Base-by-base conservation (phyloP, 2,888 invertebrate species). In the Tenodera sinensis region DNA sequence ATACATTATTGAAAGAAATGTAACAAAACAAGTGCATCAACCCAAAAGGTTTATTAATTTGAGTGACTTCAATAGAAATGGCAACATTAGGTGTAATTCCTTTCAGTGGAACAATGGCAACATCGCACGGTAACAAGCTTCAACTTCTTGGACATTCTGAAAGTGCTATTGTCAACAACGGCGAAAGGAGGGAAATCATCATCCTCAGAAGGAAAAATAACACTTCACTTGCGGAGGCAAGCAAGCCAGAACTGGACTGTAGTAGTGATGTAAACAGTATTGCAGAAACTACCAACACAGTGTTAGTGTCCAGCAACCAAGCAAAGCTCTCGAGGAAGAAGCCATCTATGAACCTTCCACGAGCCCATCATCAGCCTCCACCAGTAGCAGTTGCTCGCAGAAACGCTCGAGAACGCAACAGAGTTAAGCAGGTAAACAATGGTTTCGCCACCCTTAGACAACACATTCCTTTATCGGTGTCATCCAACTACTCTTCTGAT, bases 371-470 rank as follows among this genome's bases (percentile, higher is more conserved):
- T 27, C 90, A 85, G n/a, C 96, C 97, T 4, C 96, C 96, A 87
- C 97, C 97, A 0, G 95, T 97, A 30, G 97, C 98, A 0, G 98
- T 98, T 12, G 98, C 98, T 0, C 94, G 98, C 84, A 94, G 98
- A 92, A 99, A 98, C 94, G 98, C 98, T 90, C 95, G 98, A 88
- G 98, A 98, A 94, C 94, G 98, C 28, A 98, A 98, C 93, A 95
- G 98, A 90, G 98, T 98, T 15, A 97, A 98, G 91, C 98, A 98
- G 95, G 98, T 98, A 42, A 98, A 98, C 93, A 97, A 97, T 92
- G 98, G 98, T 28, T 98, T 98, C 93, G 97, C 97, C 0, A 96
- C 97, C n/a, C 93, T 98, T 1, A 95, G 98, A 28, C 96, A 97
- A 91, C 97, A 97, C 92, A 98, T 98, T 91, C 98, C 98, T 0